Evolutionary conservation across 30 jellyfish, hydroid and myxozoan genomes (phyloP).

Genomic region (Pelagia noctiluca): DNA sequence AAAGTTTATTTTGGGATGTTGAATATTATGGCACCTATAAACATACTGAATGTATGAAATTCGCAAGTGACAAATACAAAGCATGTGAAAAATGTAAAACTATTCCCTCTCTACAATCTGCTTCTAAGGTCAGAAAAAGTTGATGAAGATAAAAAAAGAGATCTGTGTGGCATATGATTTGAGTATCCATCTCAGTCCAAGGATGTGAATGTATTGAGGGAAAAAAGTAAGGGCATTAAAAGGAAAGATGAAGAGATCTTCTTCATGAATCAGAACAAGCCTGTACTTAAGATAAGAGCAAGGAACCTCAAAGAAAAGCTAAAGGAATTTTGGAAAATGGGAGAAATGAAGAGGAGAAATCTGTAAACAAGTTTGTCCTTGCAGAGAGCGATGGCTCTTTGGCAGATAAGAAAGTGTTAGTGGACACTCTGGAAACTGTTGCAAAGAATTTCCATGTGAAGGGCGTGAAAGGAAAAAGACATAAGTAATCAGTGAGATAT

Average conservation of each 20-base stretch:
- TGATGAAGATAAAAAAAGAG: not conserved
- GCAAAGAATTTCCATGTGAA: conserved; percentile 23
- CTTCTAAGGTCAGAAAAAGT: not conserved
- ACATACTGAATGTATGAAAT: not conserved
- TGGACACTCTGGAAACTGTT: conserved; percentile 11
- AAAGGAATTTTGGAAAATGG: conserved; percentile 27
- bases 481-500: not conserved
- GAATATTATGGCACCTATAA: not conserved
- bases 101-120: not conserved
- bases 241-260: conserved; percentile 5
- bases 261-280: conserved; percentile 4
- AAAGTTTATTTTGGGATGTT: too few relatives aligned
- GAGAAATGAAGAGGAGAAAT: conserved; percentile 36
- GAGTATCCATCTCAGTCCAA: not conserved
- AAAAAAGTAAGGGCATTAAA: conserved; percentile 9
- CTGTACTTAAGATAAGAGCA: conserved; percentile 1
- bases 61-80: not conserved
- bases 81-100: not conserved
- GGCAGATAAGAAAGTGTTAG: not conserved
- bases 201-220: conserved; percentile 10
- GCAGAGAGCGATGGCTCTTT: conserved; percentile 17
- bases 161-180: not conserved
- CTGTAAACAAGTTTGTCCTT: conserved; percentile 6
- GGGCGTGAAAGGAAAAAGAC: conserved; percentile 6
- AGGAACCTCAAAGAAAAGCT: conserved; percentile 31